Base-by-base conservation (phyloP, 1,140 invertebrate species). In the Lamellibrachia luymesi region DNA sequence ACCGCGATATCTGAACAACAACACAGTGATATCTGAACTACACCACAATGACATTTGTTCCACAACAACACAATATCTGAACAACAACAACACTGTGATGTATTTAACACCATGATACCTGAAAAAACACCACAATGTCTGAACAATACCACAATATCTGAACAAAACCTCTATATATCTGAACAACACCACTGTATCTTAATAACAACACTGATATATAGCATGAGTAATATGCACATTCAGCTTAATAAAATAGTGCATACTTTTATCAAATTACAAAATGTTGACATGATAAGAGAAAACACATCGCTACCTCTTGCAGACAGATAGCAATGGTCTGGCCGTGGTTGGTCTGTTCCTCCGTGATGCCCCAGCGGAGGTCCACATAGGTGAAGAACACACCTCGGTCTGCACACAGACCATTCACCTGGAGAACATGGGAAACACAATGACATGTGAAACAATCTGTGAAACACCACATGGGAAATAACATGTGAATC, bases 381-480 rank as follows among this genome's bases (percentile, higher is more conserved):
- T 95, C 95, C 22, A 95, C 95, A 93, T 95, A 95, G 0, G 94
- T 95, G 92, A 95, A 95, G 80, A 95, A 95, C 4, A 95, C 94
- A 52, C 94, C 94, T 91, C 94, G 56, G 13, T 94, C 94, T 8
- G 94, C 90, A 94, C 95, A 95, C n/a, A 95, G 13, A n/a, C 90
- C 90, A 92, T 95, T 95, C 6, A 95, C 94, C 95, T 95, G 91
- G 8, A 91, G 51, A 13, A 51, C 49, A 91, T 90, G 89, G 89
- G 27, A 22, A 90, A 17, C 27, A 50, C 27, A 91, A 10, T 91
- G 7, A 8, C 52, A 80, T 80, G 17, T 6, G 17, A 17, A 8
- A 80, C 64, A 17, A 22, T 17, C 13, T 80, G 64, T 17, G 64
- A 80, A 17, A 80, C 64, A 10, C 64, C 13, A 17, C 64, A 80